Evolutionary conservation across 2,113 vertebrate genomes (phyloP).

Genomic region (Microcebus tavaratra): DNA sequence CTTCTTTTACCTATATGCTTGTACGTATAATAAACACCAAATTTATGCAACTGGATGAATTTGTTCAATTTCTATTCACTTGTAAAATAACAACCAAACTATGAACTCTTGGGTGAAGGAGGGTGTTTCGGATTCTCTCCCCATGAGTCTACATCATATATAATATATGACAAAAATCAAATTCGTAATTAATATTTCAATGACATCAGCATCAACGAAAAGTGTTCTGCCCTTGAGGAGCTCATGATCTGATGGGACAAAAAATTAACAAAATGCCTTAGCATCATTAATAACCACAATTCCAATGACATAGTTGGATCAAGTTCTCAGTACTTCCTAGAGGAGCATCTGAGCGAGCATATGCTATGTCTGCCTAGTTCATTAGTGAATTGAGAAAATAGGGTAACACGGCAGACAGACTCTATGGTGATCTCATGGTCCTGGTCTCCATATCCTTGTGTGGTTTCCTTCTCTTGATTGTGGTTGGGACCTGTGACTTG

Average conservation of each 20-base stretch:
- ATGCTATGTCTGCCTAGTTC: neutral
- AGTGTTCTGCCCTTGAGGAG: neutral
- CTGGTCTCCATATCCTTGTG: neutral
- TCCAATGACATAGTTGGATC: neutral
- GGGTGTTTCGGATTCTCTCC: neutral
- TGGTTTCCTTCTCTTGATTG: neutral
- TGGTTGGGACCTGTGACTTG: neutral
- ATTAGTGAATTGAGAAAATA: neutral
- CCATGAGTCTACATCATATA: neutral
- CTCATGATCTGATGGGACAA: neutral
- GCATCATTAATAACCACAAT: neutral
- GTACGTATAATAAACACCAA: neutral
- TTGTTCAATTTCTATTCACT: neutral
- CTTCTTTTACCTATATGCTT: neutral
- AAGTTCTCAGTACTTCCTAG: neutral
- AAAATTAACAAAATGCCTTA: neutral
- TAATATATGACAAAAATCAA: neutral
- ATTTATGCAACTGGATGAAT: neutral
- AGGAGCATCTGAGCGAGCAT: neutral
- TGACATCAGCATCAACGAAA: neutral
- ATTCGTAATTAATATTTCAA: neutral
- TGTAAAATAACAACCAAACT: neutral
- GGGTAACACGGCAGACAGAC: neutral
- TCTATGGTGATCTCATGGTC: neutral
- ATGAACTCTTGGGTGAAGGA: neutral